These are phyloP conservation scores for Chinchilla lanigera DNA, from an alignment of 2,113 vertebrate genomes.

Conservation along the genomic window DNA sequence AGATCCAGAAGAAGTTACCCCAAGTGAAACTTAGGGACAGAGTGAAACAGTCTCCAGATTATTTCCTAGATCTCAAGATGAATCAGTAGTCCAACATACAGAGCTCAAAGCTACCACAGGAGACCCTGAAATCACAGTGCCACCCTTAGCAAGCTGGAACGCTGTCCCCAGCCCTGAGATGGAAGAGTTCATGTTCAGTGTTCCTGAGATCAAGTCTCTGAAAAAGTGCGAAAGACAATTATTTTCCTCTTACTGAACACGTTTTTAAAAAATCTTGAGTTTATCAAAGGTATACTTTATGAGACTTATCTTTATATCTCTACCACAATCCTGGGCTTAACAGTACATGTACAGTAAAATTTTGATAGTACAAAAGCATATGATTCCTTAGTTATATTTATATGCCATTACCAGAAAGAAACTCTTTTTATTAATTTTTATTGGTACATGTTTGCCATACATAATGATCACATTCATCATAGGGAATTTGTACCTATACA, in stretches of 20 bases:
- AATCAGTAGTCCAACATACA: not conserved
- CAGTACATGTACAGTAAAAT: not conserved
- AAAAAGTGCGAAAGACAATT: not conserved
- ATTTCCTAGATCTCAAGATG: not conserved
- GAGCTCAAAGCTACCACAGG: not conserved
- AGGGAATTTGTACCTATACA: not conserved
- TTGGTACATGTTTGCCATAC: not conserved
- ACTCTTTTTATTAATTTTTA: not conserved
- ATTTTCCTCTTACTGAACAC: not conserved
- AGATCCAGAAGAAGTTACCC: not conserved
- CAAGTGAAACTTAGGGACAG: not conserved
- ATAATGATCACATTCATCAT: not conserved
- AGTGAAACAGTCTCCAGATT: not conserved
- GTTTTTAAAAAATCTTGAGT: not conserved
- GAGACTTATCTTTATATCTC: not conserved
- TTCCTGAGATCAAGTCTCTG: not conserved
- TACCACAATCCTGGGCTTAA: not conserved
- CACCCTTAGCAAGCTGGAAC: not conserved
- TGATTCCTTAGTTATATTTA: not conserved
- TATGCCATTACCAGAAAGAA: not conserved
- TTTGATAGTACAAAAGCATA: not conserved
- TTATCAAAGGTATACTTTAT: not conserved
- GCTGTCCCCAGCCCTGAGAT: not conserved
- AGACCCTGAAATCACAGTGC: not conserved
- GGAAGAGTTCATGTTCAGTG: not conserved